A percentile compares a stretch with the other conserved stretches of the same genome.
phyloP scores from a whole-genome alignment of 2,113 vertebrate species.

The Prionailurus bengalensis region DNA sequence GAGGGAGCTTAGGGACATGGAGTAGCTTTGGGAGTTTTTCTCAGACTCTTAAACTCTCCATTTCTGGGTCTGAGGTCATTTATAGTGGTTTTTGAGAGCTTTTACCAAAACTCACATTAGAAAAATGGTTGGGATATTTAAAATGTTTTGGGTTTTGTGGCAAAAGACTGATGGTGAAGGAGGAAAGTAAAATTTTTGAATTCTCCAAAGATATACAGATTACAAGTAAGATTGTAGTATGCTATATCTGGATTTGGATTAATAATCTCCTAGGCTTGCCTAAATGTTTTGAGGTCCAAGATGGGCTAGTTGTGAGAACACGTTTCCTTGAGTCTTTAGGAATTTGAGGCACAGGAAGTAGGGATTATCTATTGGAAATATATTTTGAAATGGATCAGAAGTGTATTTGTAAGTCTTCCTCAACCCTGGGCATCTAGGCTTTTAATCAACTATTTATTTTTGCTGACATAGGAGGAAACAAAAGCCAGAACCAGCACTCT shows the following conservation, averaged over 20 bases:
- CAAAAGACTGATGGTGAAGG: background rate
- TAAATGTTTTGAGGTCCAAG: background rate
- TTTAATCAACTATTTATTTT: conserved; percentile 22
- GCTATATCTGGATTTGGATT: background rate
- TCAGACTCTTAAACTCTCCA: background rate
- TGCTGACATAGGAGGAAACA: background rate
- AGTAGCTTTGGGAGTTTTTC: background rate
- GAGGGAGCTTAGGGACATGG: background rate
- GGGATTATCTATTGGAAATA: background rate
- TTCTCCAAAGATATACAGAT: conserved; percentile 8
- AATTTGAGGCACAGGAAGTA: background rate
- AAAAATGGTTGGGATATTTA: background rate
- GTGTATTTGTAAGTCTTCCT: background rate
- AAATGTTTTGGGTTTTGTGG: background rate
- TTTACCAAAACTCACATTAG: background rate
- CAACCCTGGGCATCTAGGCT: background rate
- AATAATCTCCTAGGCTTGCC: background rate
- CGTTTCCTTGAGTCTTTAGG: background rate
- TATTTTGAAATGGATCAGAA: background rate
- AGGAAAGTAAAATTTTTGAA: background rate
- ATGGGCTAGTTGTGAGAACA: background rate
- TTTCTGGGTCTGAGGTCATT: background rate
- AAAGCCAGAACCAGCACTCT: background rate
- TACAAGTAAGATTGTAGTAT: background rate
- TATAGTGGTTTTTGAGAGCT: background rate